Base-by-base conservation (phyloP, 2,113 vertebrate genomes). In the Saiga tatarica region DNA sequence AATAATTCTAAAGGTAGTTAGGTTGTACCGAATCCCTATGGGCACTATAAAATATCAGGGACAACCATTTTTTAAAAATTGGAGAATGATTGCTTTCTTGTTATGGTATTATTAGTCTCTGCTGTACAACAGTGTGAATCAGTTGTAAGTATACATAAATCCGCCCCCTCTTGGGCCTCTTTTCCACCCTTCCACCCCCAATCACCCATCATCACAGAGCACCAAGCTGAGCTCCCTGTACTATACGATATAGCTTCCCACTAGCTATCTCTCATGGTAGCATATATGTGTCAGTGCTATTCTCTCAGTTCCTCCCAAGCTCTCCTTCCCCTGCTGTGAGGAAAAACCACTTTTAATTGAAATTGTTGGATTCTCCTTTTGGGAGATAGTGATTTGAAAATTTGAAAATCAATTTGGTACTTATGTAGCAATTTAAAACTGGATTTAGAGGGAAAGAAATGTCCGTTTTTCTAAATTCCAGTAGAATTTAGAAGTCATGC, bases 361-460 rank as follows among this genome's bases (percentile, higher is more conserved):
- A 30, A 57, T 25, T 84, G 16, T 84, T 90, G 55, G 17, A 53
- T 96, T 92, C 47, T 28, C 33, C n/a, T 87, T 26, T 87, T 52
- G 28, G 60, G 89, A 97, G 45, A 25, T 36, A n/a, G 79, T 78
- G 45, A 4, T 83, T 97, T 91, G 52, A 85, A 96, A 89, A 93
- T 71, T 28, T 93, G 23, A 25, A 55, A n/a, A 39, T 95, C 64
- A 89, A 33, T 82, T 90, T 82, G 53, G 12, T 87, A 85, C 21
- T 95, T 93, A 87, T 13, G 4, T 71, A 90, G 16, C 74, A 90
- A 67, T 53, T 95, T 96, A 83, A 87, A 47, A 62, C 36, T 87
- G 39, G 17, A 25, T 74, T 67, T 96, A 42, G 45, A 91, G 57
- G 59, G 28, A 91, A 85, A 78, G 36, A n/a, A 60, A 50, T 53